Evolutionary conservation across 2,888 invertebrate species (phyloP).

Genomic region (Flabesymbios commensalis): DNA sequence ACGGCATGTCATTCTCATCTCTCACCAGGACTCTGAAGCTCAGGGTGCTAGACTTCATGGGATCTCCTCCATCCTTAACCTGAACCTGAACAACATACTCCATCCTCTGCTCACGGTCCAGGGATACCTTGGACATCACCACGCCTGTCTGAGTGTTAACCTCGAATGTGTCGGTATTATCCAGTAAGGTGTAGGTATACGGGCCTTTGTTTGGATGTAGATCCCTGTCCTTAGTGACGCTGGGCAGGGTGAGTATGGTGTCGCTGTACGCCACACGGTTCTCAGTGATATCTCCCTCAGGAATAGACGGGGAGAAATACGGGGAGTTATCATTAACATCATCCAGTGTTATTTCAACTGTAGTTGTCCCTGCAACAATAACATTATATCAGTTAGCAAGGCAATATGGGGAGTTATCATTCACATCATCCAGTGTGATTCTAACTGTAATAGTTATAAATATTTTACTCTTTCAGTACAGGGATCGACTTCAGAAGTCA

Average conservation of each 20-base stretch:
- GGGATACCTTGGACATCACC: conserved; percentile 75
- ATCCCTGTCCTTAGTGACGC: conserved; percentile 73
- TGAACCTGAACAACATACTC: conserved; percentile 77
- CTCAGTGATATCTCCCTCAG: conserved; percentile 44
- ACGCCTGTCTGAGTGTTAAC: conserved; percentile 81
- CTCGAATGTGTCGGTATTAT: conserved; percentile 72
- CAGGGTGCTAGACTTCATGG: conserved; percentile 81
- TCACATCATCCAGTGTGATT: conserved; percentile 80
- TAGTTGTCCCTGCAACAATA: conserved; percentile 72
- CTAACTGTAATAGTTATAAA: conserved; percentile 81
- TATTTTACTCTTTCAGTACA: too few species aligned
- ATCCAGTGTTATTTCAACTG: conserved; percentile 76
- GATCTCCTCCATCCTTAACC: conserved; percentile 81
- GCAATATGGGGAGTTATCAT: conserved; percentile 89
- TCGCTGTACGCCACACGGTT: conserved; percentile 36
- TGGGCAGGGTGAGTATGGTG: conserved; percentile 39
- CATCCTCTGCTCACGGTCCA: conserved; percentile 82
- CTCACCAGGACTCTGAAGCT: conserved; percentile 70
- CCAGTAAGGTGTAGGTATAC: conserved; percentile 79
- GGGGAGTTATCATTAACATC: conserved; percentile 96
- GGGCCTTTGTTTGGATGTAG: conserved; percentile 88
- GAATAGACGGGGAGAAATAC: conserved; percentile 70
- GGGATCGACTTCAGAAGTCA: too few species aligned
- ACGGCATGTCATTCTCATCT: conserved; percentile 91
- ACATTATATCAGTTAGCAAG: too few species aligned